phyloP scores from a whole-genome alignment of 1,140 invertebrate species.

The Platorchestia sp. region DNA sequence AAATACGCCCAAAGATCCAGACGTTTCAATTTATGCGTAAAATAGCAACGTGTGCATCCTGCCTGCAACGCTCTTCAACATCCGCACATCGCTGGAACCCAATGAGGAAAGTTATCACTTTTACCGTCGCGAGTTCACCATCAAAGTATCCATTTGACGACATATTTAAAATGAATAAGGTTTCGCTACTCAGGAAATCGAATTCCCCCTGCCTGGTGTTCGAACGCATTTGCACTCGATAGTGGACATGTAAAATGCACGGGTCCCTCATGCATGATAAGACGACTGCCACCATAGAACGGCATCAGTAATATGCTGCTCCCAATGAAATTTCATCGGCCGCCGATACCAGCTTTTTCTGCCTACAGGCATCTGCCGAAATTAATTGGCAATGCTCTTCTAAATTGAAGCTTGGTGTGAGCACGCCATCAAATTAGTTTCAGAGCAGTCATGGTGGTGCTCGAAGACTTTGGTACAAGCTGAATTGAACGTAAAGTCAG shows the following conservation, averaged over 20 bases:
- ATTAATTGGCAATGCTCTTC: conserved; percentile 52
- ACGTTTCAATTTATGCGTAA: neutral
- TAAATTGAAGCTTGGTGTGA: neutral
- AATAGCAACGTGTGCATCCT: neutral
- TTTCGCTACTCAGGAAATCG: neutral
- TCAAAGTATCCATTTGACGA: neutral
- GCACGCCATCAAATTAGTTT: neutral
- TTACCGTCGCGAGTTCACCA: neutral
- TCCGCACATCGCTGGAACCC: neutral
- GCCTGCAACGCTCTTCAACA: neutral
- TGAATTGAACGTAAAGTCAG: neutral
- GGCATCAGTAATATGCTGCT: conserved; percentile 48
- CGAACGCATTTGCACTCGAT: neutral
- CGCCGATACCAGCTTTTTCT: conserved; percentile 24
- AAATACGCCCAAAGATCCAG: neutral
- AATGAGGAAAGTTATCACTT: neutral
- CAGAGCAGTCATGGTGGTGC: neutral
- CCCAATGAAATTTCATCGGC: conserved; percentile 38
- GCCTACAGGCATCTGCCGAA: neutral
- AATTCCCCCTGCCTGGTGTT: neutral
- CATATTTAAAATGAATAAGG: neutral
- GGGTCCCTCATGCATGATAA: conserved; percentile 28
- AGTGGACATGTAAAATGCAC: neutral
- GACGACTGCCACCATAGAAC: neutral
- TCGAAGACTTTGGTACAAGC: neutral